Percentiles rank a stretch among this genome's conserved stretches.
Evolutionary conservation across 2,113 vertebrate species (phyloP).

Genomic region (Cygnus atratus): DNA sequence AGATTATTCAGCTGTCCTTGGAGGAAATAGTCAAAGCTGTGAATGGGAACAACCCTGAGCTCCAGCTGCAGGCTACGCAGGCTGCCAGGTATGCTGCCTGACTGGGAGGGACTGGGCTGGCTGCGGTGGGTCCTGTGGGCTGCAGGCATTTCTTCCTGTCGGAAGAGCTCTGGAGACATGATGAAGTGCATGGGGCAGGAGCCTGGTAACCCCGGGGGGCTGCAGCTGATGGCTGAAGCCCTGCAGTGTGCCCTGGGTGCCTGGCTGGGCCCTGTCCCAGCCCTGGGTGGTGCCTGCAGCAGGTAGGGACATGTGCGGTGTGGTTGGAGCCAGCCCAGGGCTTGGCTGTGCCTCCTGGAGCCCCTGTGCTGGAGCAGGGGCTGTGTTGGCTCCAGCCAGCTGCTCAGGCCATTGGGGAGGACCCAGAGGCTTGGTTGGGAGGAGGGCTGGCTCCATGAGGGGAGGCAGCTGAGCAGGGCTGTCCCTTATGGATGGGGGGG

Average conservation of each 20-base stretch:
- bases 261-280: neutral
- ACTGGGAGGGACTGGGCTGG: neutral
- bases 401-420: no score
- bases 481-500: neutral
- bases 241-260: neutral
- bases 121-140: neutral
- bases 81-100: slow-evolving; percentile 79
- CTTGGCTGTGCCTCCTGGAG: neutral
- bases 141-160: neutral
- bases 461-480: neutral
- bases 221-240: neutral
- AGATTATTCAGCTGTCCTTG: slow-evolving; percentile 71
- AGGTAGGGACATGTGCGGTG: no score
- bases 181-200: neutral
- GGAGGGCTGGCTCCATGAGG: neutral
- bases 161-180: neutral
- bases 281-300: neutral
- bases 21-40: slow-evolving; percentile 81
- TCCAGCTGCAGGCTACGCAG: slow-evolving; percentile 83
- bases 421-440: rapidly evolving
- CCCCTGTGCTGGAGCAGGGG: neutral
- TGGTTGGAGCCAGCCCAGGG: neutral
- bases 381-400: rapidly evolving
- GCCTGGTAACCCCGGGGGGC: neutral
- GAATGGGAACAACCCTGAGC: slow-evolving; percentile 61